These are phyloP conservation scores for Myotis findleyi DNA, from an alignment of 2,797 vertebrate species.

Conservation along the genomic window DNA sequence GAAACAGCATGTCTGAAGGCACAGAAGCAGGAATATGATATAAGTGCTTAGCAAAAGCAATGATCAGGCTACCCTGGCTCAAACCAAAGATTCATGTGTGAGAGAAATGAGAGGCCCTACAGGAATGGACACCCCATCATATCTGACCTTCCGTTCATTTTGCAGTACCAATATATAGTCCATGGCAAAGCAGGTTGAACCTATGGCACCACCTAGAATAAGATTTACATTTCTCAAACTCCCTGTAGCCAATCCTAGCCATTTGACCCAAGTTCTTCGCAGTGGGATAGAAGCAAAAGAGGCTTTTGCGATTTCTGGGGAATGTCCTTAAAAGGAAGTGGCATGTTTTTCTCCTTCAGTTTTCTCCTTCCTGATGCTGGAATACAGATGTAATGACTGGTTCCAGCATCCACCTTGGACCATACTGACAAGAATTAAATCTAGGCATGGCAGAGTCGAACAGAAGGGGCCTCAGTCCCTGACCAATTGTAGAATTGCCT, in stretches of 20 bases:
- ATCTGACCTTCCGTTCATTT: conserved; percentile 10
- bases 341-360: not conserved
- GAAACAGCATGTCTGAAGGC: not conserved
- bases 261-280: not conserved
- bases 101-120: not conserved
- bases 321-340: not conserved
- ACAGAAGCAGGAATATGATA: not conserved
- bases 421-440: not conserved
- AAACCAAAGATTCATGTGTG: not conserved
- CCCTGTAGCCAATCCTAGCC: not conserved
- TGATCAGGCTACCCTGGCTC: not conserved
- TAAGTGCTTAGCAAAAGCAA: not conserved
- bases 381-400: not conserved
- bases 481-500: not conserved
- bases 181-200: not conserved
- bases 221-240: not conserved
- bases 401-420: not conserved
- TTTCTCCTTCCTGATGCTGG: conserved; percentile 9
- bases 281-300: not conserved
- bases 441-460: not conserved
- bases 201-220: not conserved
- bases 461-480: not conserved
- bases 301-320: not conserved
- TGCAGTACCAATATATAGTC: not conserved
- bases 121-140: not conserved